Evolutionary conservation across 2,888 invertebrate species (phyloP), one percentile per base, ranked within the genome.

Genomic region (Ochropleura plecta): DNA sequence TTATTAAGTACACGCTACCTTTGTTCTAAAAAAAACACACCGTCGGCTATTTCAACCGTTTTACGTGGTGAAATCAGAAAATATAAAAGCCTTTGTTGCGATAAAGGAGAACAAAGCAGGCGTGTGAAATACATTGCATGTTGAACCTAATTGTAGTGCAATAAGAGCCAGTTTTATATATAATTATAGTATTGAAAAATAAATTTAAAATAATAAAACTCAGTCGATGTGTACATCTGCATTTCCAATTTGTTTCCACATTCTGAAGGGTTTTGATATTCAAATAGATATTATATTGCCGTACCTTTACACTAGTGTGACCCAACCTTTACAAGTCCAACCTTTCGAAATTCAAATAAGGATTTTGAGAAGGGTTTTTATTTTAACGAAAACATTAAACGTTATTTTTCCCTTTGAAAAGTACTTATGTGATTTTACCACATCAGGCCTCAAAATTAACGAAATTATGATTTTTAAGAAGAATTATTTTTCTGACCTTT

Each of bases 231-330:
- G 8, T 51, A 6, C 42, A 51, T 46, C 16, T 46, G 3, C 40
- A 59, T 66, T 20, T 7, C 20, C 20, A 12, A 49, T 48, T 48
- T 30, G 40, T 76, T 55, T 55, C n/a, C 20, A 30, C 20, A 46
- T 14, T 18, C 18, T 0, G 12, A 76, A 49, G 30, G 64, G 42
- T 63, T 57, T 7, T 10, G 30, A 48, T 7, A 77, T 53, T 48
- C n/a, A 48, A 69, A 63, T 49, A 77, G 7, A 57, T 30, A 14
- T 42, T 46, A 49, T 20, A 20, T 20, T 55, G n/a, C 18, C 63
- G 30, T 49, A 44, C 42, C 16, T n/a, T 5, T 30, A 55, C 20
- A 57, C 57, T 63, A 79, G 53, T 78, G 60, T 49, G 48, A 53
- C 62, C 20, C 20, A 57, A 63, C 55, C 44, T 69, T 57, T 49